Base-by-base conservation (phyloP, 2,797 vertebrate genomes). In the Enteromius unitaeniatus region DNA sequence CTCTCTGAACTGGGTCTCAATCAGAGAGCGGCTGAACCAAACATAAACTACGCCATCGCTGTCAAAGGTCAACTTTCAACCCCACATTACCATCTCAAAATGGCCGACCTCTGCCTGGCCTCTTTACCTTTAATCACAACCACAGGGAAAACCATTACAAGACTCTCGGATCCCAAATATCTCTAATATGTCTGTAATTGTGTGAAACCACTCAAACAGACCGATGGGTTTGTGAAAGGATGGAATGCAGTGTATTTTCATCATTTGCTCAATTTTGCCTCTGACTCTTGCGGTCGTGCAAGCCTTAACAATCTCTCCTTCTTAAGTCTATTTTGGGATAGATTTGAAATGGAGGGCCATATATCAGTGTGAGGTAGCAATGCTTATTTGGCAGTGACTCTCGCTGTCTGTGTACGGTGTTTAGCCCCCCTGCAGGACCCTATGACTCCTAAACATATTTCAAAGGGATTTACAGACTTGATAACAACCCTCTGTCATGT, bases 1-100 rank as follows among this genome's bases (percentile, higher is more conserved):
- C 93, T 94, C 88, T 91, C 93, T 95, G 95, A 96, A 95, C 94
- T 94, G 93, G 86, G 90, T 90, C 89, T 82, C 80, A 85, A 85
- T 87, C 84, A 86, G 58, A 83, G 82, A 85, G 80, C 28, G 80
- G 68, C 81, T 68, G 70, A 85, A 82, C 31, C 51, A 79, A 84
- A 75, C 58, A 85, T 82, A 78, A 79, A 84, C 75, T 76, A 73
- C 70, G 51, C 73, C 76, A 55, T 62, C 31, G 80, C 69, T 53
- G 78, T 77, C 73, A 84, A 80, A 84, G 82, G 82, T 84, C 83
- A 70, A 76, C 74, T 60, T 83, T 84, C 49, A 79, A 75, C 51
- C 83, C 53, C 51, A 84, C 79, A 73, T 81, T 82, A 78, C 75
- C 72, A 26, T 87, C 73, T 75, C 77, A 80, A 82, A 84, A 81